Evolutionary conservation across 2,888 invertebrate species (phyloP), one percentile per base, ranked within the genome.

Genomic region (Eupithecia inturbata): DNA sequence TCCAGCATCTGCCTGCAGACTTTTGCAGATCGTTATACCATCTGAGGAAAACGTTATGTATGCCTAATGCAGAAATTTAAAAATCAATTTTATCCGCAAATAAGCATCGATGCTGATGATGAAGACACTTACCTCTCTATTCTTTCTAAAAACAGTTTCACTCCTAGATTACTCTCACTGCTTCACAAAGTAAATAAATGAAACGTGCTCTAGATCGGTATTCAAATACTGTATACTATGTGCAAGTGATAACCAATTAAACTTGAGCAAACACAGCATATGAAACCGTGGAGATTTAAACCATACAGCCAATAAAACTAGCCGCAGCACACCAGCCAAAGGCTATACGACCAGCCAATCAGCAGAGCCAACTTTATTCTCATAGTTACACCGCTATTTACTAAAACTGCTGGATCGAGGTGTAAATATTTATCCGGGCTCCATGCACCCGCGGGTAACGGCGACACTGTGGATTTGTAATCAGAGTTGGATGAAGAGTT

Each of bases 381-480:
- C 67, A 67, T 72, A 71, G 66, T 71, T 53, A 70, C 67, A 57
- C 64, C 68, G 63, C 16, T 73, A 67, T 76, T 73, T 72, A 66
- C 53, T 62, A 68, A 71, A 77, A 67, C 62, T 70, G 70, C 63
- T 73, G 41, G 33, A 49, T 31, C 33, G 33, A 49, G 70, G 71
- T 74, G 77, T 79, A 73, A 79, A 79, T 77, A 78, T 79, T 74
- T 77, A 79, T 73, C 62, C 26, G 41, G 66, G 68, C 72, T 57
- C 74, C 77, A 74, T 77, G 26, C 14, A 28, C 26, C 10, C 28
- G 1, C 16, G 6, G 14, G 1, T 28, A 16, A 16, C 49, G 16
- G 7, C n/a, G n/a, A 45, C 49, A n/a, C 49, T 7, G 3, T 45
- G 45, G 5, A 19, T 19, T 45, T 45, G 45, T 45, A 45, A 1